These are phyloP conservation scores for Melitaea cinxia DNA, from an alignment of 1,140 invertebrate genomes.

Conservation along the genomic window DNA sequence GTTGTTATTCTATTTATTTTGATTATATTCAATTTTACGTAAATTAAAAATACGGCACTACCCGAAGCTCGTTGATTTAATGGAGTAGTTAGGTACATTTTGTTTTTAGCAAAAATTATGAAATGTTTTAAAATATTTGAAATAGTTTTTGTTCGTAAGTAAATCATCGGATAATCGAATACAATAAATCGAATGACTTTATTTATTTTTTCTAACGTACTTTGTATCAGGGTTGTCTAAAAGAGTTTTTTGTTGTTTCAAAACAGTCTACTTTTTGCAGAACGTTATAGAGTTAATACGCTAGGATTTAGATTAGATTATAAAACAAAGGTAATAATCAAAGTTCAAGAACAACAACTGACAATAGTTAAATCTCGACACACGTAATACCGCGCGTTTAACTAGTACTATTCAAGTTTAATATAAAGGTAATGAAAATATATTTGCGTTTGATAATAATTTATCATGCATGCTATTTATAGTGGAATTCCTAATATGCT, in stretches of 20 bases:
- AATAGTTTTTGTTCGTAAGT: neutral
- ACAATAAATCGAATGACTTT: too few species aligned
- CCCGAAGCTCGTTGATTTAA: conserved; percentile 39
- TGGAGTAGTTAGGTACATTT: conserved; percentile 34
- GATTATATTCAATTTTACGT: conserved; percentile 55
- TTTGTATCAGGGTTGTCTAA: too few species aligned
- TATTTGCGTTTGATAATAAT: neutral
- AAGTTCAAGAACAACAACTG: too few species aligned
- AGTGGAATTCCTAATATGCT: neutral
- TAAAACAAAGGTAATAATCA: too few species aligned
- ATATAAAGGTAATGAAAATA: neutral
- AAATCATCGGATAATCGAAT: too few species aligned
- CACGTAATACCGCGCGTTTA: too few species aligned
- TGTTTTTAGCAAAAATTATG: conserved; percentile 26
- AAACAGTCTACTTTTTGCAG: too few species aligned
- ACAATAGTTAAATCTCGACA: too few species aligned
- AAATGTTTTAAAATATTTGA: neutral
- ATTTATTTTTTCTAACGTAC: too few species aligned
- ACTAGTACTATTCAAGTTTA: neutral
- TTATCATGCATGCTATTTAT: neutral
- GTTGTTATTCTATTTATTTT: conserved; percentile 53
- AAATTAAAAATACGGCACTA: conserved; percentile 40
- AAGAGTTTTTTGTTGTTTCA: too few species aligned
- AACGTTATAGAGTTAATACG: too few species aligned
- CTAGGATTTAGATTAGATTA: too few species aligned